phyloP scores from a whole-genome alignment of 2,797 vertebrate species.

The Anolis apletophallus region DNA sequence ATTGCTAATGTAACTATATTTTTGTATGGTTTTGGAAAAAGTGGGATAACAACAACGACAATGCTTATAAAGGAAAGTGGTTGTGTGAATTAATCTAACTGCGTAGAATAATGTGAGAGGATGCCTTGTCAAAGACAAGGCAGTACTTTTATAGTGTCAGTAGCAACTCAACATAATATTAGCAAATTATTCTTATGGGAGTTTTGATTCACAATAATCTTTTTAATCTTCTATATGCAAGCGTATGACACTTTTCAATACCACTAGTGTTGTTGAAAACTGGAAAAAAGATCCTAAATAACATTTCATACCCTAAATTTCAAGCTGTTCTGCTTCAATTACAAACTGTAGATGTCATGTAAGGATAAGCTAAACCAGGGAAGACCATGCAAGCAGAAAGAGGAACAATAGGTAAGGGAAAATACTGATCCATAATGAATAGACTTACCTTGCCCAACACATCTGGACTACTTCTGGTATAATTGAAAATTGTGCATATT shows the following conservation, averaged over 20 bases:
- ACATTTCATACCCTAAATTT: background rate
- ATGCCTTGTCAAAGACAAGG: too few relatives aligned
- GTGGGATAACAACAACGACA: too few relatives aligned
- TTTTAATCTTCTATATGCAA: too few relatives aligned
- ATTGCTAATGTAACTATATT: too few relatives aligned
- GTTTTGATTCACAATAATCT: too few relatives aligned
- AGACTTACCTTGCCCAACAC: conserved; percentile 90
- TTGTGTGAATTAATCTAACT: background rate
- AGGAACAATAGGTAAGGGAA: background rate
- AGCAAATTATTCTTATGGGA: too few relatives aligned
- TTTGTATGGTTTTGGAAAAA: too few relatives aligned
- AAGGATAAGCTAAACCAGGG: background rate
- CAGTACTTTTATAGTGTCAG: too few relatives aligned
- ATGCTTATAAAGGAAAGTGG: background rate
- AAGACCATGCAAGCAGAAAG: background rate
- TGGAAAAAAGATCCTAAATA: background rate
- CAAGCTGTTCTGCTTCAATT: background rate
- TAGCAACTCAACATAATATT: too few relatives aligned
- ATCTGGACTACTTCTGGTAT: conserved; percentile 79
- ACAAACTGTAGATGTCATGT: background rate
- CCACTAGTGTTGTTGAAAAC: background rate
- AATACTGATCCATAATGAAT: background rate
- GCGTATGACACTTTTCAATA: too few relatives aligned
- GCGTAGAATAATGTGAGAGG: background rate
- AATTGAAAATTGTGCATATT: conserved; percentile 79